Evolutionary conservation across 2,888 invertebrate genomes (phyloP).

Genomic region (Spodoptera picta): DNA sequence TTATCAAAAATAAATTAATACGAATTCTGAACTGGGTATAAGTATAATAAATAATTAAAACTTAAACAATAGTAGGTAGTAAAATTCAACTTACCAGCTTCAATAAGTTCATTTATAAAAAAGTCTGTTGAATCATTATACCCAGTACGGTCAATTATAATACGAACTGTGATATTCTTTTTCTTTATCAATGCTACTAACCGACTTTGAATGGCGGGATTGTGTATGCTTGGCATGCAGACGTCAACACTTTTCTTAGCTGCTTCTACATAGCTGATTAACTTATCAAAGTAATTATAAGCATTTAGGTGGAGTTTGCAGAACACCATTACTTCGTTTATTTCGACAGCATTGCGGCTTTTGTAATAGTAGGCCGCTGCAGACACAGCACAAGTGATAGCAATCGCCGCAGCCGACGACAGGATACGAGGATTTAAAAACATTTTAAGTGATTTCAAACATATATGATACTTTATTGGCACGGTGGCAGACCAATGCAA

Average conservation of each 20-base stretch:
- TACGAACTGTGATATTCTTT: conserved; percentile 77
- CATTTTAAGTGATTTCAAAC: conserved; percentile 82
- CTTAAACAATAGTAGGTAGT: background rate
- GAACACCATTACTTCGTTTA: conserved; percentile 86
- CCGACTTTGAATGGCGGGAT: conserved; percentile 82
- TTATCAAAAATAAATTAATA: conserved; percentile 3
- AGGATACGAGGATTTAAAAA: conserved; percentile 75
- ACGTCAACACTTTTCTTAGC: conserved; percentile 78
- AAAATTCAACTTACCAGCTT: conserved; percentile 73
- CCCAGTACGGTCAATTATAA: conserved; percentile 80
- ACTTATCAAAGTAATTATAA: conserved; percentile 82
- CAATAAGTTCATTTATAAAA: conserved; percentile 79
- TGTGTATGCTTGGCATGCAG: conserved; percentile 85
- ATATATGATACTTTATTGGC: conserved; percentile 68
- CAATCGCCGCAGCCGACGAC: conserved; percentile 80
- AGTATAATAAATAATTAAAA: background rate
- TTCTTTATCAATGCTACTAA: conserved; percentile 75
- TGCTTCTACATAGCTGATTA: conserved; percentile 80
- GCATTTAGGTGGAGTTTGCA: conserved; percentile 84
- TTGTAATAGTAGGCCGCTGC: conserved; percentile 82
- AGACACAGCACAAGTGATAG: conserved; percentile 80
- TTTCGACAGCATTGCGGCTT: conserved; percentile 70
- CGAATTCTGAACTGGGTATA: background rate
- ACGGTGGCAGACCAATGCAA: conserved; percentile 68
- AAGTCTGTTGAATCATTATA: conserved; percentile 79